These are phyloP conservation scores for Plestiodon gilberti DNA, from an alignment of 2,113 vertebrate genomes.

Conservation along the genomic window DNA sequence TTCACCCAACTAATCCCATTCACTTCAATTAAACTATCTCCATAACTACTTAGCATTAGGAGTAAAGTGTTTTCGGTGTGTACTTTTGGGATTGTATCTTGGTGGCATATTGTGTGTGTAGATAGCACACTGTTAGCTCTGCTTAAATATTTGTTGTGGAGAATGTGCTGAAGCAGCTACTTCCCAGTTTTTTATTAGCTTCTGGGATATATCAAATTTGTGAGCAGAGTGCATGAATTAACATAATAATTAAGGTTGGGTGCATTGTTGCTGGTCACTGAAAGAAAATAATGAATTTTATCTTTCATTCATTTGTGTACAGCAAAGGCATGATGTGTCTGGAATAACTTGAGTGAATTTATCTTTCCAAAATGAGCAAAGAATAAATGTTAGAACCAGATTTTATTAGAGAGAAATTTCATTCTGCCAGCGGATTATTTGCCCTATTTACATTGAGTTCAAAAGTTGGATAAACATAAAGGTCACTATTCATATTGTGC, in stretches of 20 bases:
- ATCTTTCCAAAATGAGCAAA: slow-evolving; percentile 46
- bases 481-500: slow-evolving; percentile 40
- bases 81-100: background rate
- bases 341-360: slow-evolving; percentile 52
- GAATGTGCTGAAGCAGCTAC: slow-evolving; percentile 23
- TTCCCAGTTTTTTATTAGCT: slow-evolving; percentile 42
- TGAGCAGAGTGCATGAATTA: slow-evolving; percentile 60
- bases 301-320: slow-evolving; percentile 61
- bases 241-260: slow-evolving; percentile 72
- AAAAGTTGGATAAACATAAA: slow-evolving; percentile 45
- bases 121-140: background rate
- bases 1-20: background rate
- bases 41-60: background rate
- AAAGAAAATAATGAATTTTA: slow-evolving; percentile 65
- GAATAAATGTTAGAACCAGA: slow-evolving; percentile 48
- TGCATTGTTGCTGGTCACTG: slow-evolving; percentile 61
- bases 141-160: slow-evolving; percentile 30
- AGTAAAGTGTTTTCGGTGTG: background rate
- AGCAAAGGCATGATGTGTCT: slow-evolving; percentile 47
- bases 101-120: background rate
- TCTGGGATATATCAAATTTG: slow-evolving; percentile 54
- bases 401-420: slow-evolving; percentile 52
- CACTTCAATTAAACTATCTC: background rate
- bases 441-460: slow-evolving; percentile 54
- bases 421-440: slow-evolving; percentile 44